Conservation (phyloP, 2,888 invertebrate species). For the Gerris lacustris region DNA sequence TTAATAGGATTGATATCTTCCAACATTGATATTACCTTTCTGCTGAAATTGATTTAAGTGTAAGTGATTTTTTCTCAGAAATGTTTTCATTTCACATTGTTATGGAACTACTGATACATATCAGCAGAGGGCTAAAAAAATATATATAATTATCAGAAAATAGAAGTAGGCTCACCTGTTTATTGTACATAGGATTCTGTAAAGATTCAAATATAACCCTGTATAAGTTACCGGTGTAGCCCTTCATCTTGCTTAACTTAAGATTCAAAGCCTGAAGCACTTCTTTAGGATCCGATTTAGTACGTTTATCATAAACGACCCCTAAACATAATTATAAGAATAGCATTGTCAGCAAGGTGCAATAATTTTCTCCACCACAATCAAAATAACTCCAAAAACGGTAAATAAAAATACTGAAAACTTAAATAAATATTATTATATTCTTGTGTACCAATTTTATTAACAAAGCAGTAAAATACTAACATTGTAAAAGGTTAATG, state of each 20-base stretch:
- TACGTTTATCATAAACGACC: constrained; percentile 27
- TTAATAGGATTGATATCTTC: too few relatives aligned
- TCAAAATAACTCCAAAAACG: too few relatives aligned
- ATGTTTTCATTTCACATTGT: too few relatives aligned
- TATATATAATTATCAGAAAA: constrained; percentile 9
- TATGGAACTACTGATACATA: too few relatives aligned
- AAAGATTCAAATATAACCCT: constrained; percentile 40
- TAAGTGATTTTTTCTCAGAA: too few relatives aligned
- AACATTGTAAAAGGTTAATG: constrained; percentile 48
- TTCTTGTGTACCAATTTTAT: neutral
- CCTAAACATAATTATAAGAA: constrained; percentile 18
- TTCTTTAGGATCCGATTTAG: constrained; percentile 26
- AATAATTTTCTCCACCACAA: too few relatives aligned
- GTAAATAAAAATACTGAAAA: too few relatives aligned
- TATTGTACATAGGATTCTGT: constrained; percentile 48
- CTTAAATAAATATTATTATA: too few relatives aligned
- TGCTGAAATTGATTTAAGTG: too few relatives aligned
- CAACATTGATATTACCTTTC: too few relatives aligned
- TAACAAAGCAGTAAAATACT: constrained; percentile 20
- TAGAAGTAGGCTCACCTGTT: constrained; percentile 37
- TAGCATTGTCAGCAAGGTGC: too few relatives aligned
- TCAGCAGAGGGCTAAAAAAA: neutral
- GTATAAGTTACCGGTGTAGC: constrained; percentile 35
- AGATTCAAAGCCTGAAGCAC: constrained; percentile 22
- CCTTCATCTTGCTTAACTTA: constrained; percentile 31